Evolutionary conservation across 92 coral and sea anemone genomes (phyloP), one percentile per base, ranked within the genome.

Genomic region (Zoanthus sociatus): DNA sequence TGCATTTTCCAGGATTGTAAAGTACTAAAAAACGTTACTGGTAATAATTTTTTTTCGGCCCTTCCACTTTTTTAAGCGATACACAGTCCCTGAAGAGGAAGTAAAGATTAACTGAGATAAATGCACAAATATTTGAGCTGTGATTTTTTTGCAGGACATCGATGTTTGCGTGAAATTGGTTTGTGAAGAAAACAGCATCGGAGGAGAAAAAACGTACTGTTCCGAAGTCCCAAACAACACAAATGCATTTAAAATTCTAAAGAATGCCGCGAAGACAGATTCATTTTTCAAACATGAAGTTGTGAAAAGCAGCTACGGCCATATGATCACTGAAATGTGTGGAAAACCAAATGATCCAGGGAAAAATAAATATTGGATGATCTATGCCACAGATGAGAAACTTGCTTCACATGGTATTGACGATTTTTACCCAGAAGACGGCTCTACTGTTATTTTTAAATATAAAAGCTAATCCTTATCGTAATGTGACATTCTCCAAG

Each of bases 371-470:
- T 94, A 92, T 75, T 96, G 98, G 98, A 20, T 91, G 91, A 69
- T 96, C 7, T 90, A 89, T 76, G 56, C 88, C 56, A 86, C 86
- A 68, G 88, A 90, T 0, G 89, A 48, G 18, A 84, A 83, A 16
- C 1, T 81, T 2, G 90, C 98, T 1, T 18, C 88, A 2, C 76
- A 82, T 55, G 98, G 98, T 11, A 86, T 96, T 30, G 98, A 96
- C 68, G 90, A 89, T 16, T 88, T 94, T 20, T 83, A 48, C 44
- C 98, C 98, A 16, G 86, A 84, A 61, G 71, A 92, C 51, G 96
- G 93, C 12, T 85, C 95, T 11, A 73, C 71, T 30, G 77, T 96
- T 79, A 90, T 82, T 54, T 96, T 94, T 77, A 93, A 86, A 58
- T 96, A 89, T 89, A 33, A 92, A 78, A 83, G 92, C 82, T 51